These are phyloP conservation scores for Rhogogaster chlorosoma DNA, from an alignment of 2,888 invertebrate species.

Conservation along the genomic window DNA sequence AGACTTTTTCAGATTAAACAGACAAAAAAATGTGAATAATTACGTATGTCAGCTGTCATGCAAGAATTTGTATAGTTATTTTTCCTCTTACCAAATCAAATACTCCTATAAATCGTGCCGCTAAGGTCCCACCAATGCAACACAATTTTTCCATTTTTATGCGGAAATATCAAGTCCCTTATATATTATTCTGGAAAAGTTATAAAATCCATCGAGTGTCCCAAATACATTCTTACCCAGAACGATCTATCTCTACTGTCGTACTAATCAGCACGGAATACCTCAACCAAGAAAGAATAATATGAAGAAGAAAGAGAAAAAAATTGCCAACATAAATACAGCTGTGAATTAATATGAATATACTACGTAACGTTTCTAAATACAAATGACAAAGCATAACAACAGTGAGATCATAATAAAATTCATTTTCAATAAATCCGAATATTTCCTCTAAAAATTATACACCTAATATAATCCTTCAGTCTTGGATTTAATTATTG, in stretches of 20 bases:
- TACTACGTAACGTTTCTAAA: slow-evolving; percentile 51
- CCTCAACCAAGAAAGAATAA: not conserved
- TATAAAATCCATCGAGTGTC: not conserved
- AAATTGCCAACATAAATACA: slow-evolving; percentile 13
- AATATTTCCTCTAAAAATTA: not conserved
- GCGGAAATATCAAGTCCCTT: not conserved
- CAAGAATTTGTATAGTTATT: not conserved
- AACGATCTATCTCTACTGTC: not conserved
- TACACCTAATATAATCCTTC: not conserved
- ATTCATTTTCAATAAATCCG: not conserved
- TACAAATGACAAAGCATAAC: not conserved
- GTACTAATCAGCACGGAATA: not conserved
- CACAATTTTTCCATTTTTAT: slow-evolving; percentile 65
- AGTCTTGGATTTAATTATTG: not conserved
- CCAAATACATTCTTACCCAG: not conserved
- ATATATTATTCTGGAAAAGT: not conserved
- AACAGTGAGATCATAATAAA: not conserved
- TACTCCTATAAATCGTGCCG: slow-evolving; percentile 71
- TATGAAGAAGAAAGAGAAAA: not conserved
- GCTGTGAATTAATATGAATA: not conserved
- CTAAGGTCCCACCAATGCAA: slow-evolving; percentile 70
- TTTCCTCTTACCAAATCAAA: slow-evolving; percentile 72
- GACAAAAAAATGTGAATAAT: not conserved
- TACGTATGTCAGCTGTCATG: not conserved
- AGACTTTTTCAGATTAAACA: not conserved